Conservation (phyloP, 2,797 vertebrate species). For the Antennarius maculatus region DNA sequence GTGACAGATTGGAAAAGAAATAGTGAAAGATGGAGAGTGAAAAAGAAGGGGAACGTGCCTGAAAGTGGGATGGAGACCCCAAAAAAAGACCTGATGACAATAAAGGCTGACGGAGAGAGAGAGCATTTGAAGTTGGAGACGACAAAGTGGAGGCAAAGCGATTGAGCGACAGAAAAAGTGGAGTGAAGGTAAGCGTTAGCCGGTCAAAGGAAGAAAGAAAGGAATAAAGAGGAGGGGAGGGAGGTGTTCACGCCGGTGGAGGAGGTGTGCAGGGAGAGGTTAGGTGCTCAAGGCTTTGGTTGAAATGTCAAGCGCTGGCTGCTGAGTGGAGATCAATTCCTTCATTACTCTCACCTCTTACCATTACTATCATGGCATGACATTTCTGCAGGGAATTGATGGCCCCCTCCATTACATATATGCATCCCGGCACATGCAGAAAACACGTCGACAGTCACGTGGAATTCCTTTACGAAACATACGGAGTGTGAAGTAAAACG, state of each 20-base stretch:
- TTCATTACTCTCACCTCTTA: conserved; percentile 92
- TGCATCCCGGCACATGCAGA: conserved; percentile 8
- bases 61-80: too few relatives aligned
- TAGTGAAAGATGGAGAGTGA: conserved; percentile 35
- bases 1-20: conserved; percentile 2
- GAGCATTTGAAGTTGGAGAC: conserved; percentile 55
- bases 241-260: conserved; percentile 33
- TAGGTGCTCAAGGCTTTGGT: conserved; percentile 91
- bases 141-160: conserved; percentile 41
- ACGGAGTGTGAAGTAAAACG: too few relatives aligned
- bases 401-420: conserved; percentile 63
- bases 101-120: conserved; percentile 9
- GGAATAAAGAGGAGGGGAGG: conserved; percentile 4
- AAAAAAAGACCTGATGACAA: not conserved
- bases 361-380: conserved; percentile 91
- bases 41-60: conserved; percentile 44
- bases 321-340: conserved; percentile 95
- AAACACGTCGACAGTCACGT: conserved; percentile 3
- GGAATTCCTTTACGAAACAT: conserved; percentile 6
- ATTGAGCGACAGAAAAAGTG: conserved; percentile 31
- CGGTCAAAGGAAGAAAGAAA: conserved; percentile 44
- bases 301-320: conserved; percentile 92
- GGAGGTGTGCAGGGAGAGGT: conserved; percentile 17
- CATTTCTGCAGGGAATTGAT: conserved; percentile 62
- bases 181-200: conserved; percentile 37